Evolutionary conservation across 2,797 vertebrate genomes (phyloP), one percentile per base, ranked within the genome.

Genomic region (Halcyon leucocephala): DNA sequence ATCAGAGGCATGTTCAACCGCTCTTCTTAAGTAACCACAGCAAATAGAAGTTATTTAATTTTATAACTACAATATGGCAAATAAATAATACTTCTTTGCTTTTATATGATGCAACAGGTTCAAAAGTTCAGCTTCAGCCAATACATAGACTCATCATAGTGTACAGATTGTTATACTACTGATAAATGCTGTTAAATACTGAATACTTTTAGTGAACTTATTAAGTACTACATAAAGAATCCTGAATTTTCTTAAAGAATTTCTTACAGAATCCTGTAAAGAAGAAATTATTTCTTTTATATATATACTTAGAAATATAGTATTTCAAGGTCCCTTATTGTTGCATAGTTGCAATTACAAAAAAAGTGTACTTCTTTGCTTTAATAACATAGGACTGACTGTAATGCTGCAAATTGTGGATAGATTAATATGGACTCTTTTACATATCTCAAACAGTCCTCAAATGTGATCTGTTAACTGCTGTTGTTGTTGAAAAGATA

Each of bases 111-210:
- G 90, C 96, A 98, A 97, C 93, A 96, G 90, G 97, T 98, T 98
- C 96, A 97, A 96, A 97, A 98, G 97, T 98, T 98, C 96, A 97
- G 52, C 94, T 89, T 95, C 86, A 81, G 78, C 94, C 95, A 97
- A 94, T 96, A 95, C 46, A 64, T 21, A 69, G 65, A 97, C 94
- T 95, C 81, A 93, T 97, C 89, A 86, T 66, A 89, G 74, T 41
- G 10, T 62, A 44, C 25, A 82, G 48, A 94, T 95, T 92, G 74
- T 65, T 89, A 69, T 93, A 91, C 65, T 80, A 86, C 86, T 90
- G 93, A 91, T 79, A 97, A 86, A 93, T 95, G 76, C 61, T 97
- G 76, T 84, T 97, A 97, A 94, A 89, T 86, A 81, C 79, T 80
- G 96, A 97, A 95, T 97, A 97, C 79, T 66, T 93, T 85, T 88